phyloP scores from a whole-genome alignment of 2,888 invertebrate genomes.

The Clanis bilineata region DNA sequence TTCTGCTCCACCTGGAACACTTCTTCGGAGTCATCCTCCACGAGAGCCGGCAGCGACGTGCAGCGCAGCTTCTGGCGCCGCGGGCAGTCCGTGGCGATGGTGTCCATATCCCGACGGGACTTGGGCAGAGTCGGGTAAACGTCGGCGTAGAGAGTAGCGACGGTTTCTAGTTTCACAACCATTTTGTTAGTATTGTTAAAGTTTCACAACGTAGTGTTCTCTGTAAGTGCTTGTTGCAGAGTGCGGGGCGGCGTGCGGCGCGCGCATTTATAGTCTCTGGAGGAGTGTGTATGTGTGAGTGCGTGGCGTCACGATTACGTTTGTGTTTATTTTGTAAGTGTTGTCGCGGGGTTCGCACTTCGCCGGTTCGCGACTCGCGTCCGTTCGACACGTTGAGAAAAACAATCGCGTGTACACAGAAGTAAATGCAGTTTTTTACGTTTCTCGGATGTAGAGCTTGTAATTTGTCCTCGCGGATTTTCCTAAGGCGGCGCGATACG shows the following conservation, averaged over 20 bases:
- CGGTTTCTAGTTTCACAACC: constrained; percentile 69
- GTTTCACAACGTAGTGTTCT: constrained; percentile 38
- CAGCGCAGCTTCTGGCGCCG: constrained; percentile 54
- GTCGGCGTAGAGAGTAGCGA: constrained; percentile 58
- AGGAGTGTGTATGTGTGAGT: constrained; percentile 47
- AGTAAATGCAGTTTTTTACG: constrained; percentile 12
- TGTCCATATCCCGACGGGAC: constrained; percentile 52
- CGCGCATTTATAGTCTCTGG: constrained; percentile 55
- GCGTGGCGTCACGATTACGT: constrained; percentile 47
- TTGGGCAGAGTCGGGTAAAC: constrained; percentile 55
- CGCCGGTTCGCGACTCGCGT: background rate
- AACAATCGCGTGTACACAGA: constrained; percentile 6
- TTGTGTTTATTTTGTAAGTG: constrained; percentile 38
- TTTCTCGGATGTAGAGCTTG: constrained; percentile 11
- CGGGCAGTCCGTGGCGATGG: constrained; percentile 49
- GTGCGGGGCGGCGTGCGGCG: constrained; percentile 51
- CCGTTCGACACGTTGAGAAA: constrained; percentile 3
- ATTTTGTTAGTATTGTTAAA: constrained; percentile 41
- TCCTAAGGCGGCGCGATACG: background rate
- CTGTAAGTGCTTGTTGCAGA: constrained; percentile 48
- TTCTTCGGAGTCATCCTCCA: constrained; percentile 63
- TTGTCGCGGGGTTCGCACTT: background rate
- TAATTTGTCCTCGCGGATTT: constrained; percentile 16
- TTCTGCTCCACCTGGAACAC: constrained; percentile 54
- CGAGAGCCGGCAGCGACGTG: constrained; percentile 57